Evolutionary conservation across 2,113 vertebrate genomes (phyloP).

Genomic region (Channa argus): DNA sequence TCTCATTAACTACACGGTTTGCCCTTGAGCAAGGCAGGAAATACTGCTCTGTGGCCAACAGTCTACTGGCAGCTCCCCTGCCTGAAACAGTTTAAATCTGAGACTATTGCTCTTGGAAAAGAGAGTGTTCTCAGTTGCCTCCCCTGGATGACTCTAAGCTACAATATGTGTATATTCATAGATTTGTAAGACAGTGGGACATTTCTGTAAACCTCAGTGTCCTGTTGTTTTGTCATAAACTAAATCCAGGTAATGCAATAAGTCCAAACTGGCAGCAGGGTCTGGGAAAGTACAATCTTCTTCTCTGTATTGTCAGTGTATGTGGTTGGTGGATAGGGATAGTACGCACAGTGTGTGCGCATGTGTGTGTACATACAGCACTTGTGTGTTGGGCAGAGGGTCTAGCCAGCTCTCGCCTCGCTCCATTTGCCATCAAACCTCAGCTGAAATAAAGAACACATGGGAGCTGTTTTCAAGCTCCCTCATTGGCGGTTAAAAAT

Average conservation of each 20-base stretch:
- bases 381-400: slow-evolving; percentile 37
- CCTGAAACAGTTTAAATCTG: slow-evolving; percentile 42
- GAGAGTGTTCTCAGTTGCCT: slow-evolving; percentile 40
- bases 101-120: slow-evolving; percentile 45
- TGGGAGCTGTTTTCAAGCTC: slow-evolving; percentile 74
- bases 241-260: slow-evolving; percentile 59
- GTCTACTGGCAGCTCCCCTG: slow-evolving; percentile 22
- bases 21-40: slow-evolving; percentile 51
- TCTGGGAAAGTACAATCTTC: slow-evolving; percentile 69
- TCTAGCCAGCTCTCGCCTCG: slow-evolving; percentile 67
- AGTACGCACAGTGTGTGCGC: slow-evolving; percentile 42
- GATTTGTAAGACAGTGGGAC: slow-evolving; percentile 29
- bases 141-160: slow-evolving; percentile 30
- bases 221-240: slow-evolving; percentile 63
- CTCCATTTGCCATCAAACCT: slow-evolving; percentile 82
- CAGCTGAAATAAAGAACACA: slow-evolving; percentile 81
- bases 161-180: slow-evolving; percentile 29
- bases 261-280: slow-evolving; percentile 58
- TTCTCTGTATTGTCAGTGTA: slow-evolving; percentile 53
- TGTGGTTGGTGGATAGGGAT: slow-evolving; percentile 61
- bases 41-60: not conserved
- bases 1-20: slow-evolving; percentile 9
- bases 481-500: slow-evolving; percentile 59
- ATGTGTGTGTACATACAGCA: slow-evolving; percentile 37
- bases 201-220: slow-evolving; percentile 52